These are phyloP conservation scores for Dasypus novemcinctus DNA, from an alignment of 2,113 vertebrate genomes.

Conservation along the genomic window DNA sequence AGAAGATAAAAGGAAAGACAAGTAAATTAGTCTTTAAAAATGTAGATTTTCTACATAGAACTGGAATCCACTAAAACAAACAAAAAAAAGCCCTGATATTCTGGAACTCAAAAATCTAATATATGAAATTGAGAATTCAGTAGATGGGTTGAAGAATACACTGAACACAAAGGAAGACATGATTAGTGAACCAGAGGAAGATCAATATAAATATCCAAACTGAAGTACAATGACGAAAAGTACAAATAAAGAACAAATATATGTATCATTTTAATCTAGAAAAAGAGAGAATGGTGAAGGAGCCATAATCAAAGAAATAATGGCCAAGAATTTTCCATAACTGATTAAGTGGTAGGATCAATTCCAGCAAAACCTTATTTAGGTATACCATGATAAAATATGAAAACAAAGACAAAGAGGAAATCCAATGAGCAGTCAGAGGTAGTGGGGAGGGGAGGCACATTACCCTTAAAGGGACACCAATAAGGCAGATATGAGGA, in stretches of 20 bases:
- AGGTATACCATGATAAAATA: not conserved
- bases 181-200: not conserved
- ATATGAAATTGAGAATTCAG: conserved; percentile 5
- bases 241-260: not conserved
- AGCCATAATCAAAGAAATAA: not conserved
- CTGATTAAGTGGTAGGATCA: not conserved
- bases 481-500: not conserved
- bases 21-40: not conserved
- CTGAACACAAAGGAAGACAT: not conserved
- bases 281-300: not conserved
- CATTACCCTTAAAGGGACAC: not conserved
- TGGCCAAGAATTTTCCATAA: not conserved
- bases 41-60: not conserved
- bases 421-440: not conserved
- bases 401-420: not conserved
- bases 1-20: not conserved
- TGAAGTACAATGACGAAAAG: not conserved
- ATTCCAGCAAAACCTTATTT: not conserved
- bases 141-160: not conserved
- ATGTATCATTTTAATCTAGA: not conserved
- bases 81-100: not conserved
- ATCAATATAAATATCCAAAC: not conserved
- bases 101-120: not conserved
- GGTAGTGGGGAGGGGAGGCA: not conserved
- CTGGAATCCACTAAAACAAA: not conserved